Conservation (phyloP, 2,888 invertebrate genomes). For the Nemapogon koenigi region DNA sequence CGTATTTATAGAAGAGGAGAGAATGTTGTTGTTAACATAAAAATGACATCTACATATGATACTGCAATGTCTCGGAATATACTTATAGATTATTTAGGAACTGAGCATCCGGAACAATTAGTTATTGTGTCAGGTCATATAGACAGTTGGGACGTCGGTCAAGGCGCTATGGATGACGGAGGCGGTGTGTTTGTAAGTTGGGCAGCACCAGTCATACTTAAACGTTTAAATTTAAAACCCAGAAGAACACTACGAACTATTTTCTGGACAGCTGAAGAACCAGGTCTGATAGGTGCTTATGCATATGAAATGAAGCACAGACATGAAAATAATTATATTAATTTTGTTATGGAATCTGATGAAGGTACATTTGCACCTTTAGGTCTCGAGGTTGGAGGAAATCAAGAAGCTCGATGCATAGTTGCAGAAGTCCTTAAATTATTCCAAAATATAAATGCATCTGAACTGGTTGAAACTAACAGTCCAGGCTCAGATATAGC, state of each 20-base stretch:
- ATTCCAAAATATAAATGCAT: slow-evolving; percentile 72
- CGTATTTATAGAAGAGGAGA: slow-evolving; percentile 67
- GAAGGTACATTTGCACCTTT: slow-evolving; percentile 78
- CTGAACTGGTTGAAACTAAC: slow-evolving; percentile 55
- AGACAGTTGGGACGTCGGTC: slow-evolving; percentile 88
- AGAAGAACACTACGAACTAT: slow-evolving; percentile 76
- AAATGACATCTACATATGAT: slow-evolving; percentile 69
- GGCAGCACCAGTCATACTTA: slow-evolving; percentile 73
- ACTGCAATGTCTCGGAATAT: slow-evolving; percentile 73
- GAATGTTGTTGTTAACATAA: slow-evolving; percentile 53
- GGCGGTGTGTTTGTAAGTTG: slow-evolving; percentile 82
- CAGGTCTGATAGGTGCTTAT: slow-evolving; percentile 71
- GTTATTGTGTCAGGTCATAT: slow-evolving; percentile 84
- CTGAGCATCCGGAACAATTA: slow-evolving; percentile 41
- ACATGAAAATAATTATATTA: slow-evolving; percentile 65
- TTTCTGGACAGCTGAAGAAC: slow-evolving; percentile 84
- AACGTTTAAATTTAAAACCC: slow-evolving; percentile 68
- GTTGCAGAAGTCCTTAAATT: slow-evolving; percentile 72
- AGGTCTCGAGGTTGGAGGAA: slow-evolving; percentile 73
- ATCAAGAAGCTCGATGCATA: slow-evolving; percentile 67
- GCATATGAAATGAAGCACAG: slow-evolving; percentile 69
- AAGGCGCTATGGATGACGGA: slow-evolving; percentile 88
- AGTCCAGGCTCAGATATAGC: slow-evolving; percentile 75
- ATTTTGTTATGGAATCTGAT: slow-evolving; percentile 84
- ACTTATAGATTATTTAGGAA: slow-evolving; percentile 72